Evolutionary conservation across 2,113 vertebrate species (phyloP).

Genomic region (Bathybates hornii): DNA sequence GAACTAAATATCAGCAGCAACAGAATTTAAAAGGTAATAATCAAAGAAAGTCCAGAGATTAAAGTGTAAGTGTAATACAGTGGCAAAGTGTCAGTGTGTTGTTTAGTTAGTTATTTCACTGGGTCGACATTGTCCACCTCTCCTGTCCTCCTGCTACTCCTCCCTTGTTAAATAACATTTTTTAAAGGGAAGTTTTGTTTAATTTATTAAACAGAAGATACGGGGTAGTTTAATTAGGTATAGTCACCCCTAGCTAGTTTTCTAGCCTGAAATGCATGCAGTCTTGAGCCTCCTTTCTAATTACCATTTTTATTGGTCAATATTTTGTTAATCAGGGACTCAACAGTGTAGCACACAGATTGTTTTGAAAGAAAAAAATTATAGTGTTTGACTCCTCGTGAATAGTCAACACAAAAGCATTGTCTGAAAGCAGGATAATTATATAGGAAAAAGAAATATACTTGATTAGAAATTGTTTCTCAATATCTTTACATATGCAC

Average conservation of each 20-base stretch:
- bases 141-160: background rate
- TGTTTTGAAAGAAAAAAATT: background rate
- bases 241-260: background rate
- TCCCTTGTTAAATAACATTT: background rate
- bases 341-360: background rate
- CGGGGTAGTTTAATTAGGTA: background rate
- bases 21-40: background rate
- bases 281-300: background rate
- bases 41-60: background rate
- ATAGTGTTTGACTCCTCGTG: background rate
- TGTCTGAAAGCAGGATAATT: background rate
- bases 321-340: background rate
- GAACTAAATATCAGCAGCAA: background rate
- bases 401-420: background rate
- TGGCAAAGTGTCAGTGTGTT: background rate
- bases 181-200: background rate
- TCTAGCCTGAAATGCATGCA: background rate
- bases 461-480: constrained; percentile 30
- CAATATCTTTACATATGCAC: background rate
- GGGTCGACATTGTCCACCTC: background rate
- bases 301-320: background rate
- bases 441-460: background rate
- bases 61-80: background rate
- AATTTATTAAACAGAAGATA: background rate
- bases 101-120: background rate